Percentiles rank a stretch among this genome's conserved stretches.
Conservation (phyloP, 1,140 invertebrate genomes). For the Chymomyza costata region DNA sequence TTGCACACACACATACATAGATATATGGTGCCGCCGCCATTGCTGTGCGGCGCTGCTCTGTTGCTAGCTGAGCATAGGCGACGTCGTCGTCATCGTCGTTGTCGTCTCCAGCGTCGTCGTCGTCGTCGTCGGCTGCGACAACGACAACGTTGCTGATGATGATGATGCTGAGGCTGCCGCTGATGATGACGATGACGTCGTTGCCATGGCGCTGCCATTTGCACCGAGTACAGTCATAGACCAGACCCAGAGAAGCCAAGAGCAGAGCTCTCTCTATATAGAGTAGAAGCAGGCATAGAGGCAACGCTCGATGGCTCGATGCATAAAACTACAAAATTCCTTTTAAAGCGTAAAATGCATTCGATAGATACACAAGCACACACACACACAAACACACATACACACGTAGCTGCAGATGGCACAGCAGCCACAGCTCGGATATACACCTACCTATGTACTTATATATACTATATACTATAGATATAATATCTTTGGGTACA, state of each 20-base stretch:
- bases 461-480: constrained; percentile 14
- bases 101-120: no score
- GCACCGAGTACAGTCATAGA: constrained; percentile 60
- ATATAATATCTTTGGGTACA: constrained; percentile 28
- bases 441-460: constrained; percentile 11
- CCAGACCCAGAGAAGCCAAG: background rate
- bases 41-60: constrained; percentile 15
- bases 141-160: no score
- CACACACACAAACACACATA: constrained; percentile 9
- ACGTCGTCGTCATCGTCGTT: no score
- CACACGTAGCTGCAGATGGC: background rate
- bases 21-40: constrained; percentile 28
- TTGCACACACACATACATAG: constrained; percentile 7
- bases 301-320: constrained; percentile 55
- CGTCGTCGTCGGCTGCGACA: no score
- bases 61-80: no score
- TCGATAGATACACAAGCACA: constrained; percentile 61
- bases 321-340: constrained; percentile 70
- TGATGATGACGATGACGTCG: constrained; percentile 56
- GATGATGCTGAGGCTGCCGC: constrained; percentile 6
- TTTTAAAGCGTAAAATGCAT: constrained; percentile 69
- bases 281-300: no score
- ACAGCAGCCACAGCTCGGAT: constrained; percentile 2
- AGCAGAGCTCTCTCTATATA: constrained; percentile 42
- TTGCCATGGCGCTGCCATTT: constrained; percentile 46